phyloP scores from a whole-genome alignment of 2,888 invertebrate genomes.

The Aplocera efformata region DNA sequence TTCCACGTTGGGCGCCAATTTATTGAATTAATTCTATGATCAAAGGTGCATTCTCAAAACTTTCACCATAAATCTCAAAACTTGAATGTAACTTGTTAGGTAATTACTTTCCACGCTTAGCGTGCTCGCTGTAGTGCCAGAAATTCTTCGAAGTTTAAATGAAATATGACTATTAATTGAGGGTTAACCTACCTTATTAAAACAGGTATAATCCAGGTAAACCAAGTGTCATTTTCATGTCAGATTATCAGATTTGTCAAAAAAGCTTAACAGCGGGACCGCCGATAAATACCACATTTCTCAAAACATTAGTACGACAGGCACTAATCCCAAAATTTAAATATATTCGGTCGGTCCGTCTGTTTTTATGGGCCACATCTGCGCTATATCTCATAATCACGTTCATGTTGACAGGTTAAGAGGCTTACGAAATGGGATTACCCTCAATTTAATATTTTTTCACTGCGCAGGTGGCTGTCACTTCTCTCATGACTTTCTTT shows the following conservation, averaged over 20 bases:
- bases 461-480: slow-evolving; percentile 44
- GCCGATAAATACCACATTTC: slow-evolving; percentile 1
- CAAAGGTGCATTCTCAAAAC: too few species aligned
- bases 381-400: slow-evolving; percentile 48
- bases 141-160: too few species aligned
- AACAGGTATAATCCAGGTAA: background rate
- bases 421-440: slow-evolving; percentile 51
- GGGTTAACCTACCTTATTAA: too few species aligned
- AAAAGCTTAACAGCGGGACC: background rate
- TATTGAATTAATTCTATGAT: too few species aligned
- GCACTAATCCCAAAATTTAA: slow-evolving; percentile 24
- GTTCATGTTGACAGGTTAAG: slow-evolving; percentile 54
- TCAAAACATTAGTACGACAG: slow-evolving; percentile 10
- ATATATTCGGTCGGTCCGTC: slow-evolving; percentile 20
- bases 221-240: slow-evolving; percentile 5
- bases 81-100: too few species aligned
- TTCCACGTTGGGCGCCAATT: background rate
- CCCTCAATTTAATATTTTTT: slow-evolving; percentile 54
- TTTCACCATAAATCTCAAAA: too few species aligned
- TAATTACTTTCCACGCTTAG: too few species aligned
- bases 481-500: slow-evolving; percentile 37
- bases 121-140: too few species aligned
- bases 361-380: slow-evolving; percentile 32
- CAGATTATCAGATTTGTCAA: slow-evolving; percentile 1
- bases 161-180: too few species aligned